phyloP scores from a whole-genome alignment of 2,888 invertebrate genomes.

The Baccha elongata region DNA sequence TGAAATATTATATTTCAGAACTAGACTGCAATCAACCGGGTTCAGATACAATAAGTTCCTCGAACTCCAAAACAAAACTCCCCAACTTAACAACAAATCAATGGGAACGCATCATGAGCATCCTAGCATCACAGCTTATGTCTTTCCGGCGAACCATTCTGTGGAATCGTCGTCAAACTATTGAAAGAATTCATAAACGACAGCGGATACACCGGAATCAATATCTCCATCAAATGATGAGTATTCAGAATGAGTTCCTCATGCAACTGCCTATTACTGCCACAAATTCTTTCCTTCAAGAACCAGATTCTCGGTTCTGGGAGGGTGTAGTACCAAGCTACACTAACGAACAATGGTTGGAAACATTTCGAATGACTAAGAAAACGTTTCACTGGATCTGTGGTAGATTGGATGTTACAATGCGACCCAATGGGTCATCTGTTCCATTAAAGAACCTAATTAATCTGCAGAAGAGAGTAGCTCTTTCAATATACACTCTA shows the following conservation, averaged over 20 bases:
- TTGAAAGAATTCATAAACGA: conserved; percentile 76
- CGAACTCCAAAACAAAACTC: conserved; percentile 1
- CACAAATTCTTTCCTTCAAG: conserved; percentile 13
- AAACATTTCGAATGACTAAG: conserved; percentile 78
- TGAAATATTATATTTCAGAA: conserved; percentile 3
- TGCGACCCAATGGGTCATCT: conserved; percentile 71
- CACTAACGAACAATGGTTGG: conserved; percentile 77
- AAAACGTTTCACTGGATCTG: conserved; percentile 78
- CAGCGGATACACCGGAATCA: conserved; percentile 77
- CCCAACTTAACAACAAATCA: conserved; percentile 2
- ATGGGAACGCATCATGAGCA: conserved; percentile 63
- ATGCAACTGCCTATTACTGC: conserved; percentile 76
- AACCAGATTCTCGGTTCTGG: conserved; percentile 72
- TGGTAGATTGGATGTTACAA: conserved; percentile 74
- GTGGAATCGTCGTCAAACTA: conserved; percentile 77
- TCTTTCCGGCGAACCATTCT: conserved; percentile 78
- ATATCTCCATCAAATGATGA: conserved; percentile 78
- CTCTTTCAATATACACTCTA: conserved; percentile 78
- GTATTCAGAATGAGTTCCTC: conserved; percentile 78
- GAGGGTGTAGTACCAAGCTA: conserved; percentile 74
- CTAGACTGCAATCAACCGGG: neutral
- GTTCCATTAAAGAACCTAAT: conserved; percentile 74
- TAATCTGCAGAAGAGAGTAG: conserved; percentile 78
- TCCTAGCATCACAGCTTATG: conserved; percentile 77
- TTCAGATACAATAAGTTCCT: conserved; percentile 31